Evolutionary conservation across 2,113 vertebrate genomes (phyloP).

Genomic region (Pterocles gutturalis): DNA sequence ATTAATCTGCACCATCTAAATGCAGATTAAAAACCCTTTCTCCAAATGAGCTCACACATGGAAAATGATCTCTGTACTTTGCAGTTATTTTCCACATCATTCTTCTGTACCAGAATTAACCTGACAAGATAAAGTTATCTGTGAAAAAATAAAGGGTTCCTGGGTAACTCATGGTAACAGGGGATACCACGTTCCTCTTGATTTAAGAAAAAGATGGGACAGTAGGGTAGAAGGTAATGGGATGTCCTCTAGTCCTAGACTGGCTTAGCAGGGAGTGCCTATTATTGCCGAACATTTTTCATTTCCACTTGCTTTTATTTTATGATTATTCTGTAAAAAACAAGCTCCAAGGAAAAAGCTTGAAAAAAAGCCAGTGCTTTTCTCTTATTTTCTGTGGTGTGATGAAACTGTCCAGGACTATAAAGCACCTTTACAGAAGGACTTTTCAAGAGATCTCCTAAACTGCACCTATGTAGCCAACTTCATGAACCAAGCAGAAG

Average conservation of each 20-base stretch:
- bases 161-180: not conserved
- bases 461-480: accelerated
- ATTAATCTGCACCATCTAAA: slow-evolving; percentile 15
- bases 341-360: not conserved
- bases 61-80: slow-evolving; percentile 9
- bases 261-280: not conserved
- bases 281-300: not conserved
- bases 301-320: not conserved
- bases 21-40: not conserved
- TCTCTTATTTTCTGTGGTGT: not conserved
- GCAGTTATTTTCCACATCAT: not conserved
- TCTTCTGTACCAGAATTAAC: not conserved
- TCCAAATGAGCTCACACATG: not conserved
- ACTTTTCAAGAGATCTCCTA: not conserved
- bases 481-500: not conserved
- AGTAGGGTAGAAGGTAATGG: not conserved
- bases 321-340: not conserved
- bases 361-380: not conserved
- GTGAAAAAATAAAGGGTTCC: not conserved
- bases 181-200: not conserved
- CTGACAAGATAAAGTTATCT: not conserved
- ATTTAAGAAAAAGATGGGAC: not conserved
- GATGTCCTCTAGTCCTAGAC: not conserved
- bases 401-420: not conserved
- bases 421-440: not conserved